These are phyloP conservation scores for Sebastes nivosus DNA, from an alignment of 2,797 vertebrate species.

Conservation along the genomic window DNA sequence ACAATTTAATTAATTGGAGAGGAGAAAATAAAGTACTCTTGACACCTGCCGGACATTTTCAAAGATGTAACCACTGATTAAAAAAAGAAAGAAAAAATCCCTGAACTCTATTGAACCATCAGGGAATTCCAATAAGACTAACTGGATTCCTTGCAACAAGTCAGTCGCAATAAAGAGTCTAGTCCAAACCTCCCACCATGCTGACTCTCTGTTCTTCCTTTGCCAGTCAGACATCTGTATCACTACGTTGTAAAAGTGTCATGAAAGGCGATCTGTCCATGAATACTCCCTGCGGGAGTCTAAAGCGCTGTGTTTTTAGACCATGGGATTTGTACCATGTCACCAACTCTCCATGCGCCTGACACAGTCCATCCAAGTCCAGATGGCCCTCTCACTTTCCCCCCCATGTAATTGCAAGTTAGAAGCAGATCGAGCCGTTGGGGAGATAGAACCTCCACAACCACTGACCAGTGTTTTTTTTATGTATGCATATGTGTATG, in stretches of 20 bases:
- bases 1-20: background rate
- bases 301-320: conserved; percentile 43
- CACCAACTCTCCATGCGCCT: conserved; percentile 9
- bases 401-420: conserved; percentile 22
- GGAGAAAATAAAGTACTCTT: background rate
- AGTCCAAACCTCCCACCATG: background rate
- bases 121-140: background rate
- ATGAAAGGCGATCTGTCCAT: conserved; percentile 47
- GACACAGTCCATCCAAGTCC: conserved; percentile 13
- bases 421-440: background rate
- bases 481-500: conserved; percentile 28
- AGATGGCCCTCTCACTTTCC: background rate
- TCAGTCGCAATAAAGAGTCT: background rate
- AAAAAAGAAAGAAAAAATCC: background rate
- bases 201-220: background rate
- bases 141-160: conserved; percentile 16
- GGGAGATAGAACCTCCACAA: background rate
- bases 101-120: conserved; percentile 16
- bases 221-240: conserved; percentile 52
- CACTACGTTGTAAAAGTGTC: conserved; percentile 38
- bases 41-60: background rate
- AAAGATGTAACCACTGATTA: conserved; percentile 4
- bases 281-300: conserved; percentile 46
- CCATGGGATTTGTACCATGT: conserved; percentile 56
- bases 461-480: conserved; percentile 22